Conservation (phyloP, 2,113 vertebrate genomes). For the Gopherus flavomarginatus region DNA sequence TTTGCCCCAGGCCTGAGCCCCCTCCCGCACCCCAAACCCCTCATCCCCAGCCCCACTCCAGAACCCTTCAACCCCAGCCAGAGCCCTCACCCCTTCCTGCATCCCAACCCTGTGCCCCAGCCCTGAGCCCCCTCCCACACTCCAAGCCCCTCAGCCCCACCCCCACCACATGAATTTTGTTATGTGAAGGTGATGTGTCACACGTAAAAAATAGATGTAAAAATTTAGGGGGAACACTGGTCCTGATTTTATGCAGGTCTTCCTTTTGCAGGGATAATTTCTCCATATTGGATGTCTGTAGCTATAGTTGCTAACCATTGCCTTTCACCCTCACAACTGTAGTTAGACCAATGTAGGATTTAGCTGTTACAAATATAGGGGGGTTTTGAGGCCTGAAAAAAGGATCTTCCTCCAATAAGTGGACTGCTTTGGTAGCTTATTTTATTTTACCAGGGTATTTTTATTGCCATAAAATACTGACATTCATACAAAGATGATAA, state of each 20-base stretch:
- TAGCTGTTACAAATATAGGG: background rate
- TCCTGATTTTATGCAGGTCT: background rate
- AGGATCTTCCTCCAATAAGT: background rate
- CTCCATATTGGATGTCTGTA: background rate
- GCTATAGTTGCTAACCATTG: background rate
- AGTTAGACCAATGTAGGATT: background rate
- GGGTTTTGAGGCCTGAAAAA: background rate
- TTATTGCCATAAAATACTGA: background rate
- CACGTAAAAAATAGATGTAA: too few relatives aligned
- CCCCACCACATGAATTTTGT: too few relatives aligned
- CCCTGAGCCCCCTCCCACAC: too few relatives aligned
- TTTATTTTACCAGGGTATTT: background rate
- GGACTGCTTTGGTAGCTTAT: background rate
- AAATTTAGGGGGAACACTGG: too few relatives aligned
- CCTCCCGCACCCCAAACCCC: too few relatives aligned
- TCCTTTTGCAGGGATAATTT: background rate
- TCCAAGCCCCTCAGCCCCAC: too few relatives aligned
- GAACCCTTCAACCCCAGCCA: too few relatives aligned
- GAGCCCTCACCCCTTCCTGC: too few relatives aligned
- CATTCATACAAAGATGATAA: background rate
- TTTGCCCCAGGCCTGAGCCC: too few relatives aligned
- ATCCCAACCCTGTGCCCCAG: too few relatives aligned
- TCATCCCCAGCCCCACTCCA: too few relatives aligned
- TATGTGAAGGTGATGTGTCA: too few relatives aligned
- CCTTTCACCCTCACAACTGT: background rate